Evolutionary conservation across 2,888 invertebrate genomes (phyloP), one percentile per base, ranked within the genome.

Genomic region (Dynastes tityus): DNA sequence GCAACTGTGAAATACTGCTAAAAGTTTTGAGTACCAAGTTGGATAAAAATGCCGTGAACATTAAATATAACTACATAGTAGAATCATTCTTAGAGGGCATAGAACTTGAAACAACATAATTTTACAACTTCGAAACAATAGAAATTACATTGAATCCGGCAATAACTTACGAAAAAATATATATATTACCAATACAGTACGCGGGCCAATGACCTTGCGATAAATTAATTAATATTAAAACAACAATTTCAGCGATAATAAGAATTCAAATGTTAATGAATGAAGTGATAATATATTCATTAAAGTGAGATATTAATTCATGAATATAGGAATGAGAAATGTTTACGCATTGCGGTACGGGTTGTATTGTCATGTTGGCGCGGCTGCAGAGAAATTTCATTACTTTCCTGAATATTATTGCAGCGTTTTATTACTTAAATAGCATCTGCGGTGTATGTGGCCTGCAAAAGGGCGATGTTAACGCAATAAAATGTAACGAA

Each of bases 241-340:
- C 45, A 61, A 61, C 73, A 74, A 61, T 74, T 74, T 74, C 61
- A 63, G 45, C 27, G 73, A 74, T 74, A 74, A 63, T 74, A 74
- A 74, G 61, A 74, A 74, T 61, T 61, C 6, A 45, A 74, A 74
- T 45, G 61, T 74, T 74, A 61, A 74, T 74, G 73, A 74, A 74
- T 74, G 73, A 61, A 61, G 61, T 74, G 61, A 74, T 73, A 73
- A 73, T 74, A 74, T 74, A 74, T 74, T 74, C 73, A 74, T 74
- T 74, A 74, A 74, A 74, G 61, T 63, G 61, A 74, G 73, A 61
- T 71, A 71, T 71, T 71, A 71, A 71, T 74, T 74, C 73, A 74
- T 74, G 63, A 63, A 63, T 40, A 63, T 40, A 63, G 73, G 45
- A 61, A 27, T 40, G 61, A 45, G 73, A 74, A 61, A 61, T 27